Percentiles rank a stretch among this genome's conserved stretches.
Evolutionary conservation across 2,888 invertebrate genomes (phyloP).

Genomic region (Hirtodrosophila trivittata): DNA sequence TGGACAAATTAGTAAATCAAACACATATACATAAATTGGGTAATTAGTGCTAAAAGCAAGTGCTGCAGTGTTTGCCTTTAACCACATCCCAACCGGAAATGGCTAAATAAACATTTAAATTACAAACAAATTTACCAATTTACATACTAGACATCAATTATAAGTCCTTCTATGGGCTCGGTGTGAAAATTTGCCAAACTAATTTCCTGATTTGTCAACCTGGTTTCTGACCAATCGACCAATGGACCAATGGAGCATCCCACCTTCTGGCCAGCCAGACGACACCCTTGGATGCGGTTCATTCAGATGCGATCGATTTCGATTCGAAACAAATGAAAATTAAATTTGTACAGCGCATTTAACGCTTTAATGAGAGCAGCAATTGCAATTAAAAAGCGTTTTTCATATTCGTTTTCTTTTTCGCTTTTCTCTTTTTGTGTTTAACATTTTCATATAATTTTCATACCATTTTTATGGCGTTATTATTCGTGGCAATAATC

Average conservation of each 20-base stretch:
- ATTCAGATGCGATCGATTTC: conserved; percentile 17
- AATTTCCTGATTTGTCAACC: conserved; percentile 62
- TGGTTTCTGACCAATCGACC: background rate
- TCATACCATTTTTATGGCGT: background rate
- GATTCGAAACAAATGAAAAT: conserved; percentile 27
- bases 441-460: conserved; percentile 30
- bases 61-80: conserved; percentile 31
- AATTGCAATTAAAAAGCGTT: conserved; percentile 63
- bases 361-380: conserved; percentile 52
- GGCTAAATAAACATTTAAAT: conserved; percentile 6
- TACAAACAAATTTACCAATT: background rate
- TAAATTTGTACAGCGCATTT: conserved; percentile 34
- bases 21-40: conserved; percentile 54
- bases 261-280: background rate
- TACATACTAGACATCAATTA: background rate
- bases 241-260: background rate
- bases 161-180: background rate
- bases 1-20: conserved; percentile 68
- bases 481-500: conserved; percentile 44
- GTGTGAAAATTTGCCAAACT: conserved; percentile 45
- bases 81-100: conserved; percentile 42
- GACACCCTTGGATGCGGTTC: background rate
- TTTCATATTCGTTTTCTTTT: background rate
- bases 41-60: conserved; percentile 72
- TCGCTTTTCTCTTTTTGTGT: conserved; percentile 2